Conservation (phyloP, 2,888 invertebrate genomes). For the Tipula helvola region DNA sequence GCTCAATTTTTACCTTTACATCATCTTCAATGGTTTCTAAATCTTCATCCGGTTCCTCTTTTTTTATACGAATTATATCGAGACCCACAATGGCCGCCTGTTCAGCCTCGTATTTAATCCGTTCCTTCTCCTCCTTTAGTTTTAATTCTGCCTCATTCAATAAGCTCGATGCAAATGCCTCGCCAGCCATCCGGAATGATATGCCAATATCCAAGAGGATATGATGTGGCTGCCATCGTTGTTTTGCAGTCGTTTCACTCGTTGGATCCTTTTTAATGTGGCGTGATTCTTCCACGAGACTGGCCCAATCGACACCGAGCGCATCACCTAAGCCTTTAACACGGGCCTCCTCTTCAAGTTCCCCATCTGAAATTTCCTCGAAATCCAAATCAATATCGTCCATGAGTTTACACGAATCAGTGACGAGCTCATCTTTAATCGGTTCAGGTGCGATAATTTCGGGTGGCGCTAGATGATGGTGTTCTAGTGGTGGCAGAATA, state of each 20-base stretch:
- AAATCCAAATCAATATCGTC: constrained; percentile 52
- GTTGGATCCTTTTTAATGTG: constrained; percentile 15
- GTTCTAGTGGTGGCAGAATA: neutral
- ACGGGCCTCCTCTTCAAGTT: constrained; percentile 75
- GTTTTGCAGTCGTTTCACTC: constrained; percentile 42
- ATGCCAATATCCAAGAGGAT: constrained; percentile 71
- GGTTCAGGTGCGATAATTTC: neutral
- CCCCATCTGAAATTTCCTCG: constrained; percentile 84
- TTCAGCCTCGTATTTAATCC: constrained; percentile 19
- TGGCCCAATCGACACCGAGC: constrained; percentile 92
- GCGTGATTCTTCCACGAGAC: constrained; percentile 66
- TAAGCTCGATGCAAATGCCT: constrained; percentile 40
- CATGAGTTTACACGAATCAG: neutral
- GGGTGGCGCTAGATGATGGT: constrained; percentile 8
- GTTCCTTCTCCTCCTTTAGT: constrained; percentile 22
- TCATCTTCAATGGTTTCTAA: neutral
- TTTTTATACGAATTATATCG: constrained; percentile 21
- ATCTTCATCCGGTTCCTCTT: constrained; percentile 24
- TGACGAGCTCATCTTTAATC: constrained; percentile 14
- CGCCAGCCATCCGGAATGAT: constrained; percentile 65
- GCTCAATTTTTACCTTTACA: constrained; percentile 24
- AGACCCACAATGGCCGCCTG: neutral
- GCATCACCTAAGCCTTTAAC: constrained; percentile 69
- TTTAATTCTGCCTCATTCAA: constrained; percentile 30
- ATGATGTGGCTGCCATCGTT: constrained; percentile 69